Conservation (phyloP, 2,113 vertebrate species). For the Scartelaos histophorus region DNA sequence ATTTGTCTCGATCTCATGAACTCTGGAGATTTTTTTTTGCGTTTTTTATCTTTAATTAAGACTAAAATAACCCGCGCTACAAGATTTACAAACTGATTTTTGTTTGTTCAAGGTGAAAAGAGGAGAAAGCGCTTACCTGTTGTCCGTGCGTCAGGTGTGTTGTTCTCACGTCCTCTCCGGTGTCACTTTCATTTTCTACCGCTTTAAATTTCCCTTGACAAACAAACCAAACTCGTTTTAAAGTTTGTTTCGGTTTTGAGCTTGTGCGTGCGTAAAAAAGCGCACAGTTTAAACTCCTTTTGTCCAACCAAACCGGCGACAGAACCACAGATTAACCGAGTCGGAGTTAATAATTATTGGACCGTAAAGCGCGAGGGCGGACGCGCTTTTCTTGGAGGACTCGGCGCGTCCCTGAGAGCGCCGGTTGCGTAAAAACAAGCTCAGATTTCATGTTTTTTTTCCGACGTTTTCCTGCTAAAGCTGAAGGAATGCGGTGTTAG, state of each 20-base stretch:
- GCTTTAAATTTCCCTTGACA: not conserved
- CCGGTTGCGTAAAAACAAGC: not conserved
- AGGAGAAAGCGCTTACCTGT: not conserved
- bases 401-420: not conserved
- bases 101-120: not conserved
- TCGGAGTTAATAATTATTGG: not conserved
- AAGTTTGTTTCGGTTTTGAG: not conserved
- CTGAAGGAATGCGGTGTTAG: not conserved
- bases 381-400: not conserved
- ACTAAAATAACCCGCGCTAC: not conserved
- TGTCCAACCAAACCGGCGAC: too few species aligned
- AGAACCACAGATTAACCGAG: not conserved
- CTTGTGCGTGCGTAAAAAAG: slow-evolving; percentile 1
- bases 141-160: not conserved
- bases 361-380: not conserved
- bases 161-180: not conserved
- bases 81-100: not conserved
- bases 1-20: too few species aligned
- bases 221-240: not conserved
- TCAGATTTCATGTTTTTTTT: not conserved
- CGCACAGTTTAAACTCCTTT: not conserved
- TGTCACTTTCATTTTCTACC: not conserved
- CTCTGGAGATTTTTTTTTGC: too few species aligned
- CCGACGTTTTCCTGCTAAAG: not conserved
- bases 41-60: not conserved